Conservation (phyloP, 2,113 vertebrate species). For the Phyllopteryx taeniolatus region DNA sequence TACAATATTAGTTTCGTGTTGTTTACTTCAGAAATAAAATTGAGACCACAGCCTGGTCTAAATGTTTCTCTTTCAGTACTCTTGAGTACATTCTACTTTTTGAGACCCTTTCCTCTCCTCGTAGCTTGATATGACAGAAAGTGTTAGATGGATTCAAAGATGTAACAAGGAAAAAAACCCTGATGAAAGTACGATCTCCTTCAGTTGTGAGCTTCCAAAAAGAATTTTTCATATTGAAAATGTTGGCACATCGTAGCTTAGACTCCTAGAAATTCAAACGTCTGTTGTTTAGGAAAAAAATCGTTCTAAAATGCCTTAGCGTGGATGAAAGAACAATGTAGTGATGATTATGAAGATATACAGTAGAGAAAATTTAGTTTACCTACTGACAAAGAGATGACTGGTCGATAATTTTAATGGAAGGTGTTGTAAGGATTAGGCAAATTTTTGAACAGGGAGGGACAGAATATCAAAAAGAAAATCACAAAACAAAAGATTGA, state of each 20-base stretch:
- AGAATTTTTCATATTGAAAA: conserved; percentile 38
- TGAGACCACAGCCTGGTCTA: not conserved
- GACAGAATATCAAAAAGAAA: no score
- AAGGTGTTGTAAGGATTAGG: no score
- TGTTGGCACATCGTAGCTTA: conserved; percentile 52
- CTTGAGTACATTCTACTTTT: conserved; percentile 7
- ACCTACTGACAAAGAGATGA: no score
- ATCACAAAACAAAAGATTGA: no score
- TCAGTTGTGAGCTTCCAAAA: conserved; percentile 45
- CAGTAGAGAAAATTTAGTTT: no score
- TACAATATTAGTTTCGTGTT: conserved; percentile 16
- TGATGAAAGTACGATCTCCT: conserved; percentile 51
- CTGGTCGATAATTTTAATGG: no score
- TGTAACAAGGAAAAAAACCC: conserved; percentile 49
- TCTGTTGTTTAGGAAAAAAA: conserved; percentile 47
- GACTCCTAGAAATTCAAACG: conserved; percentile 48
- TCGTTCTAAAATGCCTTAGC: conserved; percentile 36
- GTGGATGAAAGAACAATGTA: conserved; percentile 40
- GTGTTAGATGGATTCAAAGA: conserved; percentile 43
- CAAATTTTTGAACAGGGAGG: no score
- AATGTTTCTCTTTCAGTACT: not conserved
- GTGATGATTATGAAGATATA: conserved; percentile 19
- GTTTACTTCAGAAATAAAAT: conserved; percentile 7
- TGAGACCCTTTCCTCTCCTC: not conserved
- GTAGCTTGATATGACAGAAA: conserved; percentile 9